Evolutionary conservation across 2,888 invertebrate species (phyloP), one percentile per base, ranked within the genome.

Genomic region (Cloeon dipterum): DNA sequence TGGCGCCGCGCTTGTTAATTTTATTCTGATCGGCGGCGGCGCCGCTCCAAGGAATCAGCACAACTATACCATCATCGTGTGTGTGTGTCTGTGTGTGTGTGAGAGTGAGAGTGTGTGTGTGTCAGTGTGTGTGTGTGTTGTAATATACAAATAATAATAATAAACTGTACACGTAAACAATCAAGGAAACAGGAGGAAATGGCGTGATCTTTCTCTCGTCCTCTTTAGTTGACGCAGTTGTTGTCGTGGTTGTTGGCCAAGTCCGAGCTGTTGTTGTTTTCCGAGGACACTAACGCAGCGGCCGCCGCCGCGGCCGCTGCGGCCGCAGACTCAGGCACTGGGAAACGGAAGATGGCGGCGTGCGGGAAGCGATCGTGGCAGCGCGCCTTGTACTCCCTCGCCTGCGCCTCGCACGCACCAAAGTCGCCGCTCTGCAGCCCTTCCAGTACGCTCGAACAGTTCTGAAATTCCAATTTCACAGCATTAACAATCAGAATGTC

Each of bases 381-480:
- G 49, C 67, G 66, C 41, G 62, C 59, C 48, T 73, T 67, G 57
- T 76, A 89, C 36, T 68, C 66, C 48, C 71, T 72, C 45, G 68
- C 66, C 25, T 63, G 56, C 37, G 57, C 53, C 42, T 78, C 73
- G 54, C 74, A 74, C 18, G 65, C 57, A 2, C 88, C 88, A 54
- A 91, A 79, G 47, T 78, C 75, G 37, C 83, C 85, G 45, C 68
- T 70, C 45, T 68, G 66, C 49, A 91, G 64, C 44, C 78, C 71
- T 45, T 75, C 72, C 46, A 83, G 62, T 40, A 86, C 74, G 47
- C 75, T 74, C 44, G 74, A 70, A 60, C 86, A 88, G 50, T 70
- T 76, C 76, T 83, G 61, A 66, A 57, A 40, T 38, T 36, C 34
- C 29, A 34, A n/a, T n/a, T n/a, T n/a, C n/a, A n/a, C n/a, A n/a